phyloP scores from a whole-genome alignment of 2,113 vertebrate species.

The Eulacestoma nigropectus region DNA sequence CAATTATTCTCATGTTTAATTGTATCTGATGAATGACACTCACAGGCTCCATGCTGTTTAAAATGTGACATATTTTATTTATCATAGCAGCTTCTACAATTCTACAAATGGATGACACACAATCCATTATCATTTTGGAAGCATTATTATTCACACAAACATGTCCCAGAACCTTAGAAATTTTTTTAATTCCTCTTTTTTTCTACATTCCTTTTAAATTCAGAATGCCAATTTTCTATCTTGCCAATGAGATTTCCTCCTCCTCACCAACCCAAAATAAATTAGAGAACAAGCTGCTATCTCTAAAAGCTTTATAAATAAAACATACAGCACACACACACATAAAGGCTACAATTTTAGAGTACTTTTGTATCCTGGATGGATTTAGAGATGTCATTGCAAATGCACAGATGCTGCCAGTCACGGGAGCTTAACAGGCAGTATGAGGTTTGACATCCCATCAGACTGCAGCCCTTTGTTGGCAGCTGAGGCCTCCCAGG shows the following conservation, averaged over 20 bases:
- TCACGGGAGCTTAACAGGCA: not conserved
- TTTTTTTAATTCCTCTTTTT: not conserved
- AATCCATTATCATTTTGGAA: slow-evolving; percentile 46
- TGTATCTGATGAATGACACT: slow-evolving; percentile 27
- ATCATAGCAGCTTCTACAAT: slow-evolving; percentile 6
- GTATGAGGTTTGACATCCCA: slow-evolving; percentile 17
- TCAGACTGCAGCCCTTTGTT: slow-evolving; percentile 2
- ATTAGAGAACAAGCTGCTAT: slow-evolving; percentile 53
- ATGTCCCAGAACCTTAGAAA: not conserved
- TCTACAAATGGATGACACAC: slow-evolving; percentile 52
- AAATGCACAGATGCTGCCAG: slow-evolving; percentile 28
- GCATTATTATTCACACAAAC: slow-evolving; percentile 47
- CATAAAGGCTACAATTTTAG: slow-evolving; percentile 45
- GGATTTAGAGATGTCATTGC: slow-evolving; percentile 32
- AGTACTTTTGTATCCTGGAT: slow-evolving; percentile 28
- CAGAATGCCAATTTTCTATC: slow-evolving; percentile 38
- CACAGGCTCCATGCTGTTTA: not conserved
- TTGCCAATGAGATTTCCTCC: slow-evolving; percentile 56
- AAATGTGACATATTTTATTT: slow-evolving; percentile 56
- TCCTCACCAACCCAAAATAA: slow-evolving; percentile 55
- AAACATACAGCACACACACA: slow-evolving; percentile 28
- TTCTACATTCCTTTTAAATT: not conserved
- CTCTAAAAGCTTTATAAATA: slow-evolving; percentile 65
- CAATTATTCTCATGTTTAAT: slow-evolving; percentile 44
- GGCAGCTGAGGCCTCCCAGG: not conserved